These are phyloP conservation scores for Scaeva pyrastri DNA, from an alignment of 2,888 invertebrate genomes.

Conservation along the genomic window DNA sequence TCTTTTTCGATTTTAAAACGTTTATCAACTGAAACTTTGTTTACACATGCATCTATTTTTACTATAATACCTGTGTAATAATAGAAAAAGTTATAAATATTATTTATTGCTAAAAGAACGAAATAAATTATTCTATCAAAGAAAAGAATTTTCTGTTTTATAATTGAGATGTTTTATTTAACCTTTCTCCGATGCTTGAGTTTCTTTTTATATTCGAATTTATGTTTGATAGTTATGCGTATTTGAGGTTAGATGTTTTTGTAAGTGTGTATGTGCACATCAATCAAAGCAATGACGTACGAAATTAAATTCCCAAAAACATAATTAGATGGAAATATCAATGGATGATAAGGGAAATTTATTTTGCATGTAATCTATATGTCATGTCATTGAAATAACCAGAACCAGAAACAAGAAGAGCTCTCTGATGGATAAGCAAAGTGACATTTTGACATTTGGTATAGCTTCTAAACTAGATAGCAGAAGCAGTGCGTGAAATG, in stretches of 20 bases:
- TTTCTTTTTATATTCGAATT: no score
- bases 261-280: not conserved
- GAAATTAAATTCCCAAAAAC: conserved; percentile 16
- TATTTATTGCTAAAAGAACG: no score
- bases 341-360: not conserved
- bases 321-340: conserved; percentile 29
- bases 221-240: no score
- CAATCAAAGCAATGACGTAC: conserved; percentile 15
- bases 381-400: not conserved
- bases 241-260: no score
- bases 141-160: no score
- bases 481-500: not conserved
- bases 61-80: no score
- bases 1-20: conserved; percentile 1
- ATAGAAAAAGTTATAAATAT: no score
- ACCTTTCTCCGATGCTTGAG: no score
- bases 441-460: conserved; percentile 8
- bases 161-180: no score
- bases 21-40: not conserved
- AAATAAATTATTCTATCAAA: no score
- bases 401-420: not conserved
- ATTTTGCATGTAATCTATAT: not conserved
- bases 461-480: not conserved
- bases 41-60: no score
- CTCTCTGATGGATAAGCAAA: not conserved